Percentiles rank a stretch among this genome's conserved stretches.
phyloP scores from a whole-genome alignment of 2,888 invertebrate species.

The Empis stercorea region DNA sequence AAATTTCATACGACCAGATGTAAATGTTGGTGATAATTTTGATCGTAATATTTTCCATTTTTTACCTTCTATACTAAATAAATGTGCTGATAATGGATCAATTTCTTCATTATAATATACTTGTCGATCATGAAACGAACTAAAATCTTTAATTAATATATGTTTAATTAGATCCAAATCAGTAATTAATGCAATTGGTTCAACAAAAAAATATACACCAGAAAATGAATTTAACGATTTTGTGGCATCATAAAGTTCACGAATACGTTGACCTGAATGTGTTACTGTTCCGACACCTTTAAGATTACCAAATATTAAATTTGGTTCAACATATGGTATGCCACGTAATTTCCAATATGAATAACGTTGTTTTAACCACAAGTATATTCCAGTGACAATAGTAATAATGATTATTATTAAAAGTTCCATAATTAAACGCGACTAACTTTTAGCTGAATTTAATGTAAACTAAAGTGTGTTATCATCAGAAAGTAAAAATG shows the following conservation, averaged over 20 bases:
- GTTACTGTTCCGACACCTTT: constrained; percentile 17
- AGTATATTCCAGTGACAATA: background rate
- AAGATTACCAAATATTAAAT: constrained; percentile 20
- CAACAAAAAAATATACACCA: constrained; percentile 23
- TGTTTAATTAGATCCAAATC: constrained; percentile 29
- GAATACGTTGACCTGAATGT: constrained; percentile 17
- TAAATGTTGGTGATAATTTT: constrained; percentile 39
- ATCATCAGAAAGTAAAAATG: too few relatives aligned
- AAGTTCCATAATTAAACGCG: too few relatives aligned
- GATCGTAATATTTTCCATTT: constrained; percentile 38
- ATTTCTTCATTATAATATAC: constrained; percentile 26
- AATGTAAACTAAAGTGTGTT: too few relatives aligned
- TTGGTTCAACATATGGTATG: constrained; percentile 18
- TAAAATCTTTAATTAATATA: constrained; percentile 33
- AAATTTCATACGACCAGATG: constrained; percentile 38
- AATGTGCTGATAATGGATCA: constrained; percentile 32
- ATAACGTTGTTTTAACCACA: background rate
- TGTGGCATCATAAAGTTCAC: constrained; percentile 16
- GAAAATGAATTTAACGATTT: constrained; percentile 17
- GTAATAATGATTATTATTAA: too few relatives aligned
- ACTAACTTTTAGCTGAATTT: too few relatives aligned
- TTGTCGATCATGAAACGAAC: constrained; percentile 29
- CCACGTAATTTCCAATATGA: constrained; percentile 19
- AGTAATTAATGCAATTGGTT: constrained; percentile 18
- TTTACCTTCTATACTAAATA: constrained; percentile 31